Evolutionary conservation across 2,797 vertebrate species (phyloP).

Genomic region (Hydrophis major): DNA sequence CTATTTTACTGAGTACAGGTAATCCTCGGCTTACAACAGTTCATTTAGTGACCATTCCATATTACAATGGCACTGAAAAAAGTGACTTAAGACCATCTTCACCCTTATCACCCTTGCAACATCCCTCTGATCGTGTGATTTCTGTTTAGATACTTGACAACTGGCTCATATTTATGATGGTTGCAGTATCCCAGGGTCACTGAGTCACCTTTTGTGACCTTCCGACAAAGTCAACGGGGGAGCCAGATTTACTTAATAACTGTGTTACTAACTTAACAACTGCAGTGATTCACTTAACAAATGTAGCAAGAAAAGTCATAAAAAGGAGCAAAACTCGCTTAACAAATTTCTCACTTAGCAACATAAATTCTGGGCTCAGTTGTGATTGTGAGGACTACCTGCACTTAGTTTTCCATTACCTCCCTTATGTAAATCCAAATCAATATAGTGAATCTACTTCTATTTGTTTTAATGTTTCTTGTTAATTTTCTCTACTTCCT

Average conservation of each 20-base stretch:
- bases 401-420: background rate
- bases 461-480: slow-evolving; percentile 36
- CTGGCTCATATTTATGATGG: background rate
- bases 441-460: slow-evolving; percentile 40
- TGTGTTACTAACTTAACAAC: background rate
- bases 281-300: background rate
- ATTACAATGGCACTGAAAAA: background rate
- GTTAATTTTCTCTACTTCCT: slow-evolving; percentile 20
- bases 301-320: background rate
- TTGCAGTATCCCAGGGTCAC: background rate
- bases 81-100: background rate
- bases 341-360: background rate
- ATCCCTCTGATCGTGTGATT: background rate
- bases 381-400: background rate
- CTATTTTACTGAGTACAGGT: slow-evolving; percentile 20
- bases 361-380: background rate
- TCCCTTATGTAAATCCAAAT: slow-evolving; percentile 33
- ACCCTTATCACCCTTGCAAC: background rate
- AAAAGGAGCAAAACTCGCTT: background rate
- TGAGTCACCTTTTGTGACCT: background rate
- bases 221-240: background rate
- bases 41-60: background rate
- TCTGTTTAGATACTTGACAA: background rate
- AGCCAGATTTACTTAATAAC: background rate
- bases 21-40: background rate